Conservation (phyloP, 64 coral and sea anemone species). For the Montipora foliosa region DNA sequence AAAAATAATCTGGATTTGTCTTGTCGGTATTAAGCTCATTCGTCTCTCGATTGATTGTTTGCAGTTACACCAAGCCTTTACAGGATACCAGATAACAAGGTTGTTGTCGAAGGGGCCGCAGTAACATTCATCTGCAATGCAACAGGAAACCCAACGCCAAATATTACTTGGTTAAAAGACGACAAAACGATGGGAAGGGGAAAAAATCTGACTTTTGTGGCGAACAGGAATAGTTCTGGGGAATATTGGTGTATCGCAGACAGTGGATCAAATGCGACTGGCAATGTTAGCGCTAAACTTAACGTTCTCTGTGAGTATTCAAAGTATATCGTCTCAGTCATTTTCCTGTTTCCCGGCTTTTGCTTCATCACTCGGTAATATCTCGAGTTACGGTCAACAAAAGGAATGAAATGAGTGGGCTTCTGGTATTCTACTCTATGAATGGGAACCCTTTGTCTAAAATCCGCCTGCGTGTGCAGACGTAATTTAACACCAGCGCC, state of each 20-base stretch:
- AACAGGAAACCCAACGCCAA: not conserved
- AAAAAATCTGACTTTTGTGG: not conserved
- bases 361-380: too few relatives aligned
- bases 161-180: conserved; percentile 4
- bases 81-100: not conserved
- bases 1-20: too few relatives aligned
- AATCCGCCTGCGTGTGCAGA: too few relatives aligned
- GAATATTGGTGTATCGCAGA: conserved; percentile 20
- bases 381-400: too few relatives aligned
- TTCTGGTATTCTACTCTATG: too few relatives aligned
- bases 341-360: too few relatives aligned
- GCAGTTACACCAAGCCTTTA: not conserved
- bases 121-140: not conserved
- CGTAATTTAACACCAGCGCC: not conserved
- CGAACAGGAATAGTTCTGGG: conserved; percentile 5
- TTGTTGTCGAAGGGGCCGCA: not conserved
- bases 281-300: not conserved
- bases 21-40: not conserved
- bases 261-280: conserved; percentile 1
- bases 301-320: conserved; percentile 4
- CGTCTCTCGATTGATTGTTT: not conserved
- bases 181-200: not conserved
- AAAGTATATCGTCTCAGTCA: too few relatives aligned
- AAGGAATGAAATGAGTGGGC: too few relatives aligned
- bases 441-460: too few relatives aligned